A percentile compares a stretch with the other conserved stretches of the same genome.
phyloP scores from a whole-genome alignment of 2,888 invertebrate genomes.

The Leptopterna dolabrata region DNA sequence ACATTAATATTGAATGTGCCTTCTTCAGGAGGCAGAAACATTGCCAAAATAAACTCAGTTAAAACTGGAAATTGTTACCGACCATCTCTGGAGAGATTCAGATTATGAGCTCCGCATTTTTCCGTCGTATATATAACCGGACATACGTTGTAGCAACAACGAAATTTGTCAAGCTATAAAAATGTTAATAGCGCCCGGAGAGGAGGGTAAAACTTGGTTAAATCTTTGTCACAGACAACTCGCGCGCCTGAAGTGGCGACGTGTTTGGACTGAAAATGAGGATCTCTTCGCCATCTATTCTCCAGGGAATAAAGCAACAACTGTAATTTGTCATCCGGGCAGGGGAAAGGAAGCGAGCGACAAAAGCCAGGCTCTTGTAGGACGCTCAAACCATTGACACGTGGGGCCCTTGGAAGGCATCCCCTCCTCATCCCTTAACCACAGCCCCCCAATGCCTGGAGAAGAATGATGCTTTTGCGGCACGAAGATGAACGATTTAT shows the following conservation, averaged over 20 bases:
- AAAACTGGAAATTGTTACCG: too few species aligned
- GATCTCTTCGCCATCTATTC: neutral
- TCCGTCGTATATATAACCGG: too few species aligned
- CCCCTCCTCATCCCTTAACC: neutral
- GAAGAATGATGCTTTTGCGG: neutral
- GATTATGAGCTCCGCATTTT: too few species aligned
- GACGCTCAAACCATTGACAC: neutral
- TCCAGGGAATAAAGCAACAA: constrained; percentile 5
- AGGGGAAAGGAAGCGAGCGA: neutral
- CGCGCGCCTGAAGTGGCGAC: neutral
- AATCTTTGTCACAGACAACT: neutral
- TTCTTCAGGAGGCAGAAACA: too few species aligned
- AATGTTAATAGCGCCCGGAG: too few species aligned
- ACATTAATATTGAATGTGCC: too few species aligned
- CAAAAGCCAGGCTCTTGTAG: constrained; percentile 6
- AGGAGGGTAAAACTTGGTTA: neutral
- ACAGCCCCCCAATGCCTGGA: neutral
- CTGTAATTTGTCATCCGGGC: constrained; percentile 1
- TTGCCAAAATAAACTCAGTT: too few species aligned
- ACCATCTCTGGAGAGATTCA: too few species aligned
- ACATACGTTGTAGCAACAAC: too few species aligned
- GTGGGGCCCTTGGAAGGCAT: neutral
- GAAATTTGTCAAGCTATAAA: too few species aligned
- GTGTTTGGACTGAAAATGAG: neutral
- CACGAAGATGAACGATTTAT: neutral